These are phyloP conservation scores for Brachyistius frenatus DNA, from an alignment of 2,113 vertebrate species.

Conservation along the genomic window DNA sequence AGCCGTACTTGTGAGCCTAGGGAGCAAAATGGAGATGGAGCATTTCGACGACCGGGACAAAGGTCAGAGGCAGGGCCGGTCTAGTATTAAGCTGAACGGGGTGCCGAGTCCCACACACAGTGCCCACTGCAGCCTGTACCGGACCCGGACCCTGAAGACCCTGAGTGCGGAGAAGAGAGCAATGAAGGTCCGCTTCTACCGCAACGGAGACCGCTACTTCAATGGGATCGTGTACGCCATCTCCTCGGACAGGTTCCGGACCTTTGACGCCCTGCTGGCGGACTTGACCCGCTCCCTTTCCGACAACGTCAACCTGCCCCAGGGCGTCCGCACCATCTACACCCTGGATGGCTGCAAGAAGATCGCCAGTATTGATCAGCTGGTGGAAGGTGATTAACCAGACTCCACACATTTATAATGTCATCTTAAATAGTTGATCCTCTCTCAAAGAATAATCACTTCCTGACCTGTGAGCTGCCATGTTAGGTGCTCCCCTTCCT, in stretches of 20 bases:
- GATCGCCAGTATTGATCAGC: conserved; percentile 90
- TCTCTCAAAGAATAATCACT: background rate
- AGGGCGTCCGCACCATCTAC: conserved; percentile 97
- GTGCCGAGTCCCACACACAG: conserved; percentile 96
- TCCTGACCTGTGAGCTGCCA: conserved; percentile 19
- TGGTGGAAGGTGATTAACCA: conserved; percentile 90
- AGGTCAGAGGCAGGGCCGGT: conserved; percentile 89
- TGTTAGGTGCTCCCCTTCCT: conserved; percentile 12
- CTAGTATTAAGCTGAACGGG: conserved; percentile 90
- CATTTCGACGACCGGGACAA: conserved; percentile 97
- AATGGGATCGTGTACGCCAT: conserved; percentile 97
- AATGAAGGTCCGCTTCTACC: conserved; percentile 98
- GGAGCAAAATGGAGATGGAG: conserved; percentile 93
- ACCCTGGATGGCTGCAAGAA: conserved; percentile 92
- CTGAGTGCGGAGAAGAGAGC: conserved; percentile 96
- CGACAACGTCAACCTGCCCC: conserved; percentile 98
- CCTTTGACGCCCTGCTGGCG: conserved; percentile 95
- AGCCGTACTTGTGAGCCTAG: conserved; percentile 84
- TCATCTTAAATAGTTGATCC: conserved; percentile 1
- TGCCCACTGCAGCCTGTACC: conserved; percentile 97
- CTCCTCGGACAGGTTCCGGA: conserved; percentile 93
- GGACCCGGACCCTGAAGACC: conserved; percentile 95
- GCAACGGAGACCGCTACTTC: conserved; percentile 97
- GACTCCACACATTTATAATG: background rate
- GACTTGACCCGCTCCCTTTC: conserved; percentile 97